Evolutionary conservation across 2,113 vertebrate species (phyloP), one percentile per base, ranked within the genome.

Genomic region (Gila orcuttii): DNA sequence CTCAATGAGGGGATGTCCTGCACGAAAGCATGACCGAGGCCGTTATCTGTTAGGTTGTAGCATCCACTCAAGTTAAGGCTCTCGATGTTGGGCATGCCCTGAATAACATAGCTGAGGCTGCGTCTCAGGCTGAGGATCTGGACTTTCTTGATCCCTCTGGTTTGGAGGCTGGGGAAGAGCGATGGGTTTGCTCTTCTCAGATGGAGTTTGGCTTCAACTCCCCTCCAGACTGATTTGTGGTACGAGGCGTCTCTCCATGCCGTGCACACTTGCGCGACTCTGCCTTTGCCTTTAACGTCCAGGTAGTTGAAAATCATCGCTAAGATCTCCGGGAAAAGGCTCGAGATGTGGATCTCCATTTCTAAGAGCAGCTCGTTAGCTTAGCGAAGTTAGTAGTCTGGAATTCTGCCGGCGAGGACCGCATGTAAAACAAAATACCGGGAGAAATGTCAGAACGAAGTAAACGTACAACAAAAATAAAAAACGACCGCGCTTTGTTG

Each of bases 1-100:
- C 96, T 96, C 90, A 99, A 92, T 12, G 97, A 99, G 79, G 96
- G 92, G 91, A 99, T 98, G 95, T 99, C 97, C 90, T 98, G 97
- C 93, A 99, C 97, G 89, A 99, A 98, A 88, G 97, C 98, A 93
- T 99, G 98, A 84, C 97, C 97, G 84, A 99, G 96, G 85, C 98
- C 98, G 95, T 97, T 98, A 95, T 99, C 98, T 25, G 98, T 99
- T 84, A 99, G 95, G 95, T 99, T 99, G 95, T 99, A 99, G 93
- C 97, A 99, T 85, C 98, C 98, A 88, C 98, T 99, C 85, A 99
- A 94, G 95, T 99, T 99, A 85, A 99, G 97, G 94, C 97, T 99
- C 94, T 99, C 97, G 91, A 99, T 98, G 91, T 96, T 95, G 85
- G 97, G 97, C 97, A 99, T 97, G 88, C 98, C 98, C 92, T 99